phyloP scores from a whole-genome alignment of 2,797 vertebrate genomes.

The Dryobates pubescens region DNA sequence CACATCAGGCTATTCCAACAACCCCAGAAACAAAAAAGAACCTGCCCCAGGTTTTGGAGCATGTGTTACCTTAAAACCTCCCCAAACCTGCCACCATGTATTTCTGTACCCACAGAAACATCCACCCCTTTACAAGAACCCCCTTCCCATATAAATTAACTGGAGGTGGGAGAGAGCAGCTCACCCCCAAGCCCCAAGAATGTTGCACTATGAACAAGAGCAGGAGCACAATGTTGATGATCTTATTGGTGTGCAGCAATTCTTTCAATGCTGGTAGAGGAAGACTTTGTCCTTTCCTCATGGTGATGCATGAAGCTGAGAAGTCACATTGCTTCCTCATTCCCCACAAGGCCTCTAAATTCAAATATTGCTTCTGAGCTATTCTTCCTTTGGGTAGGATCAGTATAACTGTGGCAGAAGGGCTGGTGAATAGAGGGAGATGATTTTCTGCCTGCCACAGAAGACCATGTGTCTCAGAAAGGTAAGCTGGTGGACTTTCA shows the following conservation, averaged over 20 bases:
- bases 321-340: not conserved
- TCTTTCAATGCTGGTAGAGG: not conserved
- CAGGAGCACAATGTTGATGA: not conserved
- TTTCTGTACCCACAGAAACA: not conserved
- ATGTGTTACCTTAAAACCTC: not conserved
- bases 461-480: rapidly evolving
- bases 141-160: not conserved
- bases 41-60: not conserved
- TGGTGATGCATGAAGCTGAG: not conserved
- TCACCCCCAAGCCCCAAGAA: not conserved
- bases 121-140: not conserved
- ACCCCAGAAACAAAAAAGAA: not conserved
- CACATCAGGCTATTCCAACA: conserved; percentile 15
- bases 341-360: conserved; percentile 1
- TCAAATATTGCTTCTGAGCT: not conserved
- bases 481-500: not conserved
- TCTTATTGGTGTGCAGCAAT: not conserved
- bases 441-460: not conserved
- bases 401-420: not conserved
- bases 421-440: not conserved
- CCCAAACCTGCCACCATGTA: not conserved
- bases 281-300: not conserved
- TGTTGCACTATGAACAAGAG: rapidly evolving
- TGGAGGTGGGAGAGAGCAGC: not conserved
- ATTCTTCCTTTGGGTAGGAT: not conserved